Conservation (phyloP, 53 echinoderm and acorn worm species). For the Echinometra lucunter region DNA sequence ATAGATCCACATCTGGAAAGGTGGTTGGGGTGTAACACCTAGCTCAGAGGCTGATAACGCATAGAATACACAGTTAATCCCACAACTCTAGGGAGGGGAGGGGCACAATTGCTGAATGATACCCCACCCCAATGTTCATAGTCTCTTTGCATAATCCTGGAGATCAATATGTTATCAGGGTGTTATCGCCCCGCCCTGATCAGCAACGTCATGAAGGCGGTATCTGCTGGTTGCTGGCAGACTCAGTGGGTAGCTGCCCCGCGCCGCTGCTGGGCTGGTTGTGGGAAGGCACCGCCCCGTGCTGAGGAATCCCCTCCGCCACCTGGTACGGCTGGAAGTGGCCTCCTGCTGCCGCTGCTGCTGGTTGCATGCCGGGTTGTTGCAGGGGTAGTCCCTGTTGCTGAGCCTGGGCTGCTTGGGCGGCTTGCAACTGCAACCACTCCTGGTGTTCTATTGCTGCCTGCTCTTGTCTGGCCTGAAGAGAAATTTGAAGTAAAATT, state of each 20-base stretch:
- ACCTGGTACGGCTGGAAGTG: not conserved
- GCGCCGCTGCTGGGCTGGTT: not conserved
- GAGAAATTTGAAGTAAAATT: not conserved
- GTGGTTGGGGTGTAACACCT: not conserved
- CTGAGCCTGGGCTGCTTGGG: constrained; percentile 80
- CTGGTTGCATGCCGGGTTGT: constrained; percentile 39
- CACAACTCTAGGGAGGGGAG: too few species aligned
- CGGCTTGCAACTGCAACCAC: constrained; percentile 96
- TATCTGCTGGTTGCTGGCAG: constrained; percentile 38
- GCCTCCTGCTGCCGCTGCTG: constrained; percentile 26
- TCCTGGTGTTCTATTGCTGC: constrained; percentile 96
- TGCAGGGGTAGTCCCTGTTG: constrained; percentile 63
- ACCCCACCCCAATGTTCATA: not conserved
- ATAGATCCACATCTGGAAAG: not conserved
- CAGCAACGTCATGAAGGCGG: constrained; percentile 24
- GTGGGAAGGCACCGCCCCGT: constrained; percentile 4
- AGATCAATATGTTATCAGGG: not conserved
- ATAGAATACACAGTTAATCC: too few species aligned
- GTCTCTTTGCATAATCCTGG: not conserved
- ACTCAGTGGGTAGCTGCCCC: constrained; percentile 36
- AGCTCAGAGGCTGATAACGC: too few species aligned
- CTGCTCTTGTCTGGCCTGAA: constrained; percentile 92
- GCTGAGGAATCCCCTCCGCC: constrained; percentile 7
- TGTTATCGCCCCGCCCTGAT: not conserved
- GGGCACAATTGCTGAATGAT: too few species aligned